These are phyloP conservation scores for Lethenteron camtschaticum DNA, from an alignment of 2,113 vertebrate species.

Conservation along the genomic window DNA sequence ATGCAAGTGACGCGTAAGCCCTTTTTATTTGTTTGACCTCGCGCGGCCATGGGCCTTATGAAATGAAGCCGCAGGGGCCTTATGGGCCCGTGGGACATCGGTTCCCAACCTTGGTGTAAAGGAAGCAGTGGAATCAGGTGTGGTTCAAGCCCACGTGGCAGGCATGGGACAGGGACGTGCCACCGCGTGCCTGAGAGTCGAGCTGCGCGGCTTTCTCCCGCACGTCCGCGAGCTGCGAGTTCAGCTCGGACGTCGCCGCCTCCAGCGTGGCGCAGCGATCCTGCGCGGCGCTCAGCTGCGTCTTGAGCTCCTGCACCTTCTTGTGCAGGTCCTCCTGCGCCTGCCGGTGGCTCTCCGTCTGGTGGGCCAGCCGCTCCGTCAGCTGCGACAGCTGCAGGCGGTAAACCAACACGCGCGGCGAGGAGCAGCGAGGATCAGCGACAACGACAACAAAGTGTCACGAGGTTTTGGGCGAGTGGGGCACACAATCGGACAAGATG, in stretches of 20 bases:
- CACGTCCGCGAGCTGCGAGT: conserved; percentile 51
- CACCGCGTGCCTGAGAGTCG: conserved; percentile 50
- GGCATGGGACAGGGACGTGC: not conserved
- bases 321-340: conserved; percentile 87
- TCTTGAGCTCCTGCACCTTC: conserved; percentile 88
- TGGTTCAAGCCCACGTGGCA: not conserved
- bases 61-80: no score
- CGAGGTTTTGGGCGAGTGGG: no score
- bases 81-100: no score
- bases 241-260: conserved; percentile 41
- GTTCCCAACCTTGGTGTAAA: no score
- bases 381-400: conserved; percentile 48
- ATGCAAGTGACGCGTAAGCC: no score
- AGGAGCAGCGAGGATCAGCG: no score
- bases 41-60: no score
- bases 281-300: conserved; percentile 49
- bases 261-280: conserved; percentile 63
- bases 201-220: conserved; percentile 71
- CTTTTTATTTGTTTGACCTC: no score
- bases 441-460: no score
- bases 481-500: no score
- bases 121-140: not conserved
- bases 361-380: conserved; percentile 61
- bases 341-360: conserved; percentile 93
- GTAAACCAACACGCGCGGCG: not conserved